A percentile compares a stretch with the other conserved stretches of the same genome.
phyloP scores from a whole-genome alignment of 2,797 vertebrate genomes.

The Brotula barbata region DNA sequence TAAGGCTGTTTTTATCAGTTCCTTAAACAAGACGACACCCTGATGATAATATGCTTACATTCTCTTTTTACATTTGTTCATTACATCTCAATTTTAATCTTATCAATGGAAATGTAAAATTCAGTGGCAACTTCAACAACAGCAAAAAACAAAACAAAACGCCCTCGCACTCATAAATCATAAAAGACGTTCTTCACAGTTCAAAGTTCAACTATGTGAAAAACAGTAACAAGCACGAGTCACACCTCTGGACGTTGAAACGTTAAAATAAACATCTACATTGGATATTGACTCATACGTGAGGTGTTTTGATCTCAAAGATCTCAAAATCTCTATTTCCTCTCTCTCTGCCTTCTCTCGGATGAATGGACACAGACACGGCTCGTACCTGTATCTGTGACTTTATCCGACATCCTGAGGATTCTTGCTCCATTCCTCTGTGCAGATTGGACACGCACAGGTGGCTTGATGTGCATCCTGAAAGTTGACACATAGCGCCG shows the following conservation, averaged over 20 bases:
- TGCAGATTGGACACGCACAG: conserved; percentile 3
- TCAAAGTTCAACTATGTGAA: conserved; percentile 2
- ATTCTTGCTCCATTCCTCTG: conserved; percentile 1
- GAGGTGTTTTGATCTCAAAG: too few relatives aligned
- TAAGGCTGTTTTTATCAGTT: conserved; percentile 4
- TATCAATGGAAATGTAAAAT: too few relatives aligned
- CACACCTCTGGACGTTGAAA: neutral
- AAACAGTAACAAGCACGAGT: conserved; percentile 9
- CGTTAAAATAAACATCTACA: conserved; percentile 1
- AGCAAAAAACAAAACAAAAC: too few relatives aligned
- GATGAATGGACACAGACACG: conserved; percentile 6
- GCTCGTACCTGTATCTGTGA: conserved; percentile 48
- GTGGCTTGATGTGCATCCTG: conserved; percentile 66
- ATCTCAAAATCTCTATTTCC: neutral
- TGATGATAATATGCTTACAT: neutral
- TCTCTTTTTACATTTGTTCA: too few relatives aligned
- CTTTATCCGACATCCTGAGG: conserved; percentile 9
- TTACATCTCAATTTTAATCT: too few relatives aligned
- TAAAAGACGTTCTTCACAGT: too few relatives aligned
- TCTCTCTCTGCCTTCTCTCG: neutral
- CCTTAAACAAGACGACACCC: conserved; percentile 2
- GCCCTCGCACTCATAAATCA: too few relatives aligned
- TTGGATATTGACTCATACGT: conserved; percentile 4
- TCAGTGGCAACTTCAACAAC: too few relatives aligned
- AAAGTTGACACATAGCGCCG: conserved; percentile 73